These are phyloP conservation scores for Hydriomena furcata DNA, from an alignment of 2,888 invertebrate genomes.

Conservation along the genomic window DNA sequence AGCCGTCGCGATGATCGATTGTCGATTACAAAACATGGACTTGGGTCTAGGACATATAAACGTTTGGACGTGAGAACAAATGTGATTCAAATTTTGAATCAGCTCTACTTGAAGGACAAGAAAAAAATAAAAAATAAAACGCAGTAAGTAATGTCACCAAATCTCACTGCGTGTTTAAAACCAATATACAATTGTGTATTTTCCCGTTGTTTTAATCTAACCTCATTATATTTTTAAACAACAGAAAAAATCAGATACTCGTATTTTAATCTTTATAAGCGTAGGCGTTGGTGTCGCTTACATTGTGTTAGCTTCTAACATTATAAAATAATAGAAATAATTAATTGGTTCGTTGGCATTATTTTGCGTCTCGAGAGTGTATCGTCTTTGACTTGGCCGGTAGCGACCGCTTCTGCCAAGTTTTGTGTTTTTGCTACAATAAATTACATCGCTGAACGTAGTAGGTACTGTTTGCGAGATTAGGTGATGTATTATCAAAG, in stretches of 20 bases:
- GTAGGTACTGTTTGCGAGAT: conserved; percentile 8
- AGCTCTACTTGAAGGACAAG: too few species aligned
- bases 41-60: not conserved
- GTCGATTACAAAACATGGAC: conserved; percentile 36
- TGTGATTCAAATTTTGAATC: not conserved
- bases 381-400: conserved; percentile 12
- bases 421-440: conserved; percentile 37
- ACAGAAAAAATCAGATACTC: too few species aligned
- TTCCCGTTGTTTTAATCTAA: too few species aligned
- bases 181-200: too few species aligned
- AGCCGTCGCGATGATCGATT: conserved; percentile 58
- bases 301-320: too few species aligned
- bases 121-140: too few species aligned
- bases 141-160: too few species aligned
- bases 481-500: conserved; percentile 11
- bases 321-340: too few species aligned
- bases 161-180: too few species aligned
- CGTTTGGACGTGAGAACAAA: conserved; percentile 3
- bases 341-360: not conserved
- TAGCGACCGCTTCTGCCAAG: conserved; percentile 25
- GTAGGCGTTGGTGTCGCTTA: too few species aligned
- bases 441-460: conserved; percentile 27
- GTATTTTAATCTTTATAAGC: too few species aligned
- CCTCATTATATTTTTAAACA: too few species aligned
- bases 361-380: conserved; percentile 2